Base-by-base conservation (phyloP, 2,113 vertebrate species). In the Electrona antarctica region DNA sequence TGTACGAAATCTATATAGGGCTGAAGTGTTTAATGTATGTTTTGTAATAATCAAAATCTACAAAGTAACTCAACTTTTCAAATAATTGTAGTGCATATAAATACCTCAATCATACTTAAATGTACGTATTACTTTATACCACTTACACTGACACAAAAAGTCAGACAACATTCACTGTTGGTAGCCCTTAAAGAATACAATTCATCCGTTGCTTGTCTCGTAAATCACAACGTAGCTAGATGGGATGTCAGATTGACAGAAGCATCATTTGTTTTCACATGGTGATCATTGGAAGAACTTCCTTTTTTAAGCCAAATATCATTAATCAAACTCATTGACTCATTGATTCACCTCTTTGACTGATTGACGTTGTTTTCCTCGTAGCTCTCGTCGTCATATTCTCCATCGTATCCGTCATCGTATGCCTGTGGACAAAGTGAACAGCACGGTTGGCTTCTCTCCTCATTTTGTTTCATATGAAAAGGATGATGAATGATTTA, bases 361-460 rank as follows among this genome's bases (percentile, higher is more conserved):
- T 95, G 96, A 54, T 93, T 95, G 72, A 90, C 91, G 77, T 98
- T 98, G 85, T 88, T 96, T 69, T 94, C 96, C 73, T 98, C 96
- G 50, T 98, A 99, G 82, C 92, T 95, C 79, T 96, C 94, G 21
- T 98, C 95, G 46, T 98, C 97, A 68, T 98, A 99, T 89, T 98
- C 96, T 67, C 93, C 97, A 9, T 95, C 96, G 41, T 97, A 98
- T 63, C 97, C 95, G 67, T 98, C 97, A 88, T 99, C 96, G 0
- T 97, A 98, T 47, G 95, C 95, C 97, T 99, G 82, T 71, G 86
- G 64, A 78, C 77, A 71, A 86, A 12, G 6, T 57, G 33, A 41
- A 65, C 68, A 63, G 51, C 48, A 49, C 72, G 61, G 45, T 46
- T 13, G 8, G 74, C 71, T 62, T 55, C 45, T 70, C 48, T 74